Evolutionary conservation across 2,113 vertebrate species (phyloP), one percentile per base, ranked within the genome.

Genomic region (Lophius piscatorius): DNA sequence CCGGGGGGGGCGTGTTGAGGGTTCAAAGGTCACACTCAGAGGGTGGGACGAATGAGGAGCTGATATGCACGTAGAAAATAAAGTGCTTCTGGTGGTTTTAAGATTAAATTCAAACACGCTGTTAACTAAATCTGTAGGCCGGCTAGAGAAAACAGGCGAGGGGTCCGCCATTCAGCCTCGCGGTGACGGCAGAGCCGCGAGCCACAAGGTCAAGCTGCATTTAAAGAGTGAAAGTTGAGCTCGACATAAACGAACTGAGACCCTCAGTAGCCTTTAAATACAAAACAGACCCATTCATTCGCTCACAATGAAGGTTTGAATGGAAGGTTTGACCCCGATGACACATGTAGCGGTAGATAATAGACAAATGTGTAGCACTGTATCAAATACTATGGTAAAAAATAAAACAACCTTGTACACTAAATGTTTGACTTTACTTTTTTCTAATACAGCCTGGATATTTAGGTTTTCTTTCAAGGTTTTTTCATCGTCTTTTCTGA

Each of bases 171-270:
- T 44, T 65, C 16, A 41, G 50, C 2, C 39, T 35, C 35, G 16
- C n/a, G n/a, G 18, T 79, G 78, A 85, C 23, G 82, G 22, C 72
- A 76, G 78, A 56, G 18, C 51, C 17, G 5, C 3, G 35, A 55
- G 65, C 62, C 9, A 2, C 16, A 18, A 59, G 74, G 69, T 75
- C 61, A 77, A 31, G 60, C 45, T 12, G 34, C 33, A 40, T 58
- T 70, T 5, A n/a, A 18, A 31, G 41, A 60, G 59, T 21, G 39
- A 75, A 61, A 57, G 49, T 22, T 4, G 4, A 56, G 39, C 29
- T 74, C 68, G 7, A 45, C 33, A 63, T 6, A 38, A 45, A 59
- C 14, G 7, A 36, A 18, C 38, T 61, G 17, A 36, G 28, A 55
- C 16, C 3, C 18, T 44, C 22, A 39, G 16, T 9, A 36, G 7